Conservation (phyloP, 2,888 invertebrate species). For the Pristionchus mayeri region DNA sequence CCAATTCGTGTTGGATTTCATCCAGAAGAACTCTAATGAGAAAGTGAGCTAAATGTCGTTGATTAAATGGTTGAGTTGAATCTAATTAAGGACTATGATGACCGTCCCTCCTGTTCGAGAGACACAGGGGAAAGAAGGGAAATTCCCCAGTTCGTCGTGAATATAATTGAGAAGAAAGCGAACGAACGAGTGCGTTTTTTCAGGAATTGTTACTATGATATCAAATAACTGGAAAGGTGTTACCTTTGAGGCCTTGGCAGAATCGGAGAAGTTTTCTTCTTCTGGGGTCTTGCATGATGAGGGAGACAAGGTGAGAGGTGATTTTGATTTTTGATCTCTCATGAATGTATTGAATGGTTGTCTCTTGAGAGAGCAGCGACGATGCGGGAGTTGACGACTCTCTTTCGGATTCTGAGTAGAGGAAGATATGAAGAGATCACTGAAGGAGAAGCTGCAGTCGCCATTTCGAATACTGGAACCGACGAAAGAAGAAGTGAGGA, state of each 20-base stretch:
- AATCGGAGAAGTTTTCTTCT: background rate
- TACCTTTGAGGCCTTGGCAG: background rate
- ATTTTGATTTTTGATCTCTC: slow-evolving; percentile 31
- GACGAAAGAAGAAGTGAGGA: background rate
- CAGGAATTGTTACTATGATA: too few relatives aligned
- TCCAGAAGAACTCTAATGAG: background rate
- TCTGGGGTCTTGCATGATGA: background rate
- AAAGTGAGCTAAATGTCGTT: too few relatives aligned
- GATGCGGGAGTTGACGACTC: slow-evolving; percentile 37
- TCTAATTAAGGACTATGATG: background rate
- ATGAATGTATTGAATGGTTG: background rate
- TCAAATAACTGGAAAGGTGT: background rate
- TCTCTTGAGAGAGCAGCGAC: slow-evolving; percentile 13
- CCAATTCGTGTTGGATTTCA: background rate
- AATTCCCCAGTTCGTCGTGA: slow-evolving; percentile 16
- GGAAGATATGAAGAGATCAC: slow-evolving; percentile 42
- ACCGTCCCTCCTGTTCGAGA: background rate
- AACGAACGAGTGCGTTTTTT: background rate
- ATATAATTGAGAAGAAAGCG: slow-evolving; percentile 32
- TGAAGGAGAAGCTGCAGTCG: slow-evolving; percentile 26
- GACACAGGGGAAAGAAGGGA: background rate
- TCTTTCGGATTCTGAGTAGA: slow-evolving; percentile 16
- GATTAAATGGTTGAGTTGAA: too few relatives aligned
- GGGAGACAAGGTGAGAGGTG: background rate
- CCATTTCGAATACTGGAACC: slow-evolving; percentile 35